phyloP scores from a whole-genome alignment of 2,113 vertebrate species.

The Nibea coibor region DNA sequence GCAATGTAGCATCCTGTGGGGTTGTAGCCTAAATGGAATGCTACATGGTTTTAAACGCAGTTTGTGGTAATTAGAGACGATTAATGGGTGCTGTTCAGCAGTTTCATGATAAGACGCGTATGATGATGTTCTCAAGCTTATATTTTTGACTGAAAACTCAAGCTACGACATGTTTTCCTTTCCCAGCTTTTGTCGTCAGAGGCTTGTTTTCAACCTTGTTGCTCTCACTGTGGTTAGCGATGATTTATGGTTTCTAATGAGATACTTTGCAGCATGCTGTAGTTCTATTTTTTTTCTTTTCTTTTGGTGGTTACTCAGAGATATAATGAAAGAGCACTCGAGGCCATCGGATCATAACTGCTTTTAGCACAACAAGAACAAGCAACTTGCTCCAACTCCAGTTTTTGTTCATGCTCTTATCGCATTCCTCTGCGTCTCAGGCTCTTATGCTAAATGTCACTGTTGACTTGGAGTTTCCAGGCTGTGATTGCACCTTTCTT shows the following conservation, averaged over 20 bases:
- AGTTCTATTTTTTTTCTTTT: not conserved
- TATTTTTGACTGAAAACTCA: slow-evolving; percentile 17
- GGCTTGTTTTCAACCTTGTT: slow-evolving; percentile 13
- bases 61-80: not conserved
- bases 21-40: too few relatives aligned
- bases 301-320: not conserved
- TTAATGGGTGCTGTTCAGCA: not conserved
- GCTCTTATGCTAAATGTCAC: slow-evolving; percentile 12
- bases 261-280: slow-evolving; percentile 10
- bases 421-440: not conserved
- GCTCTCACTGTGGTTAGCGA: slow-evolving; percentile 30
- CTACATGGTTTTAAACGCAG: not conserved
- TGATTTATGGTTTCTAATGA: slow-evolving; percentile 52
- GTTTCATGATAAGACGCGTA: not conserved
- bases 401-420: slow-evolving; percentile 6
- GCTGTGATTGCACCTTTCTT: not conserved
- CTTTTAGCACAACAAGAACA: not conserved
- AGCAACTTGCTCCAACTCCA: not conserved
- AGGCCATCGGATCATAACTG: slow-evolving; percentile 1
- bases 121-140: not conserved
- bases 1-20: not conserved
- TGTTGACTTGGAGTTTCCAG: not conserved
- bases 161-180: slow-evolving; percentile 5
- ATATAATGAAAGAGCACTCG: not conserved
- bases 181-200: not conserved